Percentiles rank a stretch among this genome's conserved stretches.
Evolutionary conservation across 2,797 vertebrate genomes (phyloP).

Genomic region (Sebastiscus albofasciatus): DNA sequence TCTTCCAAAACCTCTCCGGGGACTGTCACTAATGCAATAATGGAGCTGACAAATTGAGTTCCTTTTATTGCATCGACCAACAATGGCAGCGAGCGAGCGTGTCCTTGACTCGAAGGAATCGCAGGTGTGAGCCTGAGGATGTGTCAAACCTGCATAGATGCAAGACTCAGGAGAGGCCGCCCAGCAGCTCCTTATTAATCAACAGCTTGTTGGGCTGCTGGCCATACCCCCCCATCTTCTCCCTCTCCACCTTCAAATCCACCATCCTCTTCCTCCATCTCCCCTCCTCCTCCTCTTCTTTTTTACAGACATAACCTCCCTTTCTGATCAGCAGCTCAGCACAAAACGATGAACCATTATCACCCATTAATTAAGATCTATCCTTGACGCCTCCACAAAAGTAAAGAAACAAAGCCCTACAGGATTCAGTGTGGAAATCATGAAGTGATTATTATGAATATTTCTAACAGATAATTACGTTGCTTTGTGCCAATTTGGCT

Average conservation of each 20-base stretch:
- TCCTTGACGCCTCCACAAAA: not conserved
- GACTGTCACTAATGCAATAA: slow-evolving; percentile 62
- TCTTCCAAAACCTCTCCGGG: slow-evolving; percentile 38
- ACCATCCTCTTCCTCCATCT: slow-evolving; percentile 82
- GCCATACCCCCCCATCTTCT: slow-evolving; percentile 62
- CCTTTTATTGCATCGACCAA: slow-evolving; percentile 60
- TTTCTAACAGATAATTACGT: not conserved
- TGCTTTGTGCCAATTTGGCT: not conserved
- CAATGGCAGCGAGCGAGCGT: slow-evolving; percentile 46
- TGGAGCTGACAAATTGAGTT: slow-evolving; percentile 71
- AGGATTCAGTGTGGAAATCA: not conserved
- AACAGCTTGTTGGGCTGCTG: slow-evolving; percentile 64
- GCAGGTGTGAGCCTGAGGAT: slow-evolving; percentile 55
- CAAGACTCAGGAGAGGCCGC: slow-evolving; percentile 53
- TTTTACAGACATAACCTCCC: slow-evolving; percentile 10
- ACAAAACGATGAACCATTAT: slow-evolving; percentile 84
- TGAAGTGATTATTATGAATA: not conserved
- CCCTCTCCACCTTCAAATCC: slow-evolving; percentile 79
- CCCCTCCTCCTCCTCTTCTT: slow-evolving; percentile 28
- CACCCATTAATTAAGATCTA: slow-evolving; percentile 79
- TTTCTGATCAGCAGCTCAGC: slow-evolving; percentile 45
- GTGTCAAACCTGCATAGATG: slow-evolving; percentile 45
- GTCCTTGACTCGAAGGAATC: slow-evolving; percentile 74
- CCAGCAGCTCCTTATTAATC: slow-evolving; percentile 74
- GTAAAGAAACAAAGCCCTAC: not conserved